Evolutionary conservation across 2,888 invertebrate genomes (phyloP).

Genomic region (Cryptophagus acutangulus): DNA sequence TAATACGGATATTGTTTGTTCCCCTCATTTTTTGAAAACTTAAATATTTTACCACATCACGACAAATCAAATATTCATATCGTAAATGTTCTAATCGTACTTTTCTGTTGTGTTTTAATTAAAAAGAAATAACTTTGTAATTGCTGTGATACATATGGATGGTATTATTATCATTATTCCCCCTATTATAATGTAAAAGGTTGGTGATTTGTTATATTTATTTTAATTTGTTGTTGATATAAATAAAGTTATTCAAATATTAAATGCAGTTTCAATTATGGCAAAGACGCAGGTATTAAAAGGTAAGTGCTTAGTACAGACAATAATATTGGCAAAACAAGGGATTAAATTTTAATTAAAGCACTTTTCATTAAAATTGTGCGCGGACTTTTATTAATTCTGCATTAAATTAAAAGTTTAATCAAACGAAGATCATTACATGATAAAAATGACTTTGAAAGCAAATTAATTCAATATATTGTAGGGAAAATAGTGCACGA

Average conservation of each 20-base stretch:
- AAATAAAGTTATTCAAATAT: conserved; percentile 24
- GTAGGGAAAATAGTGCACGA: too few species aligned
- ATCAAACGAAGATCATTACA: too few species aligned
- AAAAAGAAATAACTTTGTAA: conserved; percentile 35
- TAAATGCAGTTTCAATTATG: background rate
- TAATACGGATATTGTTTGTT: conserved; percentile 5
- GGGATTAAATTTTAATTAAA: too few species aligned
- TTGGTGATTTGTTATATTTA: conserved; percentile 41
- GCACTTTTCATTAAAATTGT: too few species aligned
- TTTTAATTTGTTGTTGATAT: conserved; percentile 33
- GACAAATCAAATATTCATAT: conserved; percentile 41
- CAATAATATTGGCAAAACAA: too few species aligned
- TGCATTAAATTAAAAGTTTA: too few species aligned
- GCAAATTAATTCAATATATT: too few species aligned
- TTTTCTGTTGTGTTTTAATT: conserved; percentile 23
- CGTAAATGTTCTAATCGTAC: conserved; percentile 29
- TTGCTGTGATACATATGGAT: conserved; percentile 38
- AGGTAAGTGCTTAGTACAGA: too few species aligned
- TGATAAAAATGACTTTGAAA: too few species aligned
- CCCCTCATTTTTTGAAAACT: conserved; percentile 7
- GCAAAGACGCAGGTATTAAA: too few species aligned
- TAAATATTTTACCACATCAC: conserved; percentile 33
- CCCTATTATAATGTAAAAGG: conserved; percentile 30
- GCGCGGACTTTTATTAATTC: too few species aligned
- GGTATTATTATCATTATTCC: conserved; percentile 30